Base-by-base conservation (phyloP, 2,797 vertebrate species). In the Phoxinus dragarum region DNA sequence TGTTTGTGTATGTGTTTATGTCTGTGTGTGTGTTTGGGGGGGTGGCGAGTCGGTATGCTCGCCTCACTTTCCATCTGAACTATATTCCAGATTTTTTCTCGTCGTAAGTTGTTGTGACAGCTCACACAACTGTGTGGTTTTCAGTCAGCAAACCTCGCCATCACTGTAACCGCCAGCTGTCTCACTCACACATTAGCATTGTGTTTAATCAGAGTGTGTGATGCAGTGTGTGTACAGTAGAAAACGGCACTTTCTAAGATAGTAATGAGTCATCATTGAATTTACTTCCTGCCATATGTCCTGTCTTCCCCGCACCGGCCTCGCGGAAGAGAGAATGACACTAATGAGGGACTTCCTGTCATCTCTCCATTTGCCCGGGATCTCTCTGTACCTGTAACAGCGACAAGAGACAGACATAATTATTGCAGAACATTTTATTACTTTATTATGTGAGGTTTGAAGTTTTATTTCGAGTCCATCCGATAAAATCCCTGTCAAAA, bases 261-360 rank as follows among this genome's bases (percentile, higher is more conserved):
- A 81, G 67, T 59, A 69, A 84, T 84, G 86, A 81, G 38, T 81
- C 86, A 87, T 81, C 44, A 49, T 56, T 73, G 27, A 74, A 42
- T 80, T 66, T 84, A 75, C 75, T 44, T 80, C 31, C 77, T 72
- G 38, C 84, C 47, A 79, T 77, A 79, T 78, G 80, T 84, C 67
- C 40, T 34, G 44, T 78, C 81, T 52, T 86, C 36, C 77, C 27
- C 66, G 74, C 81, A 9, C 64, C 21, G 3, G 21, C 47, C 64
- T 84, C 19, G 5, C 4, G 8, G 84, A 75, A 68, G 36, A 61
- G 56, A 74, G 85, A 78, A 71, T 59, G 85, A 82, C 80, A 82
- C 80, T 78, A 86, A 86, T 77, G 80, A 86, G 54, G 38, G 72
- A 69, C 71, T 75, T 36, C 54, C 64, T 71, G 42, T 82, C 78